Percentiles rank a stretch among this genome's conserved stretches.
Conservation (phyloP, 2,888 invertebrate species). For the Oligia strigilis region DNA sequence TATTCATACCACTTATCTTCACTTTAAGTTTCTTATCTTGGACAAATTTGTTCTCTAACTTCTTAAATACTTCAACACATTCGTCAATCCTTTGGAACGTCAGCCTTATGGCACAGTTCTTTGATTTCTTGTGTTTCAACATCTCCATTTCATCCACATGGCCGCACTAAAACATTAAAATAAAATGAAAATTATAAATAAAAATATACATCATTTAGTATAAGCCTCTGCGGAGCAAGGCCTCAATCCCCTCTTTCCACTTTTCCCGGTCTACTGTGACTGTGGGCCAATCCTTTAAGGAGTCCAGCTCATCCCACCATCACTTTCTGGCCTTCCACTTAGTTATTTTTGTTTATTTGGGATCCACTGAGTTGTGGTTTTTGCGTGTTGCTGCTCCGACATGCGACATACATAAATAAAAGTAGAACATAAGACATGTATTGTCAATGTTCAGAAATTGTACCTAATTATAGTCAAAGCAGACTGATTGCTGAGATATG, state of each 20-base stretch:
- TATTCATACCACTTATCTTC: slow-evolving; percentile 65
- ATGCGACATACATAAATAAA: not conserved
- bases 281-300: not conserved
- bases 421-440: not conserved
- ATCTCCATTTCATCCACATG: slow-evolving; percentile 69
- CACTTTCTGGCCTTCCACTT: not conserved
- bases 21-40: slow-evolving; percentile 65
- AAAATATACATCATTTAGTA: not conserved
- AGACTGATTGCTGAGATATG: not conserved
- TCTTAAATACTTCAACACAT: slow-evolving; percentile 61
- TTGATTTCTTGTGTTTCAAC: slow-evolving; percentile 55
- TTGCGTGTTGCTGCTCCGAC: not conserved
- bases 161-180: slow-evolving; percentile 68
- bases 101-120: slow-evolving; percentile 50
- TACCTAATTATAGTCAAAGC: not conserved
- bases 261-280: not conserved
- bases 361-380: no score
- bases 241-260: no score
- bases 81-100: slow-evolving; percentile 63
- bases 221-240: not conserved
- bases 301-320: not conserved
- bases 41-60: slow-evolving; percentile 62
- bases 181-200: not conserved
- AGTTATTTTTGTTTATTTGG: not conserved
- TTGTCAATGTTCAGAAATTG: not conserved